A percentile compares a stretch with the other conserved stretches of the same genome.
These are phyloP conservation scores for Metaphire vulgaris DNA, from an alignment of 1,140 invertebrate genomes.

Conservation along the genomic window DNA sequence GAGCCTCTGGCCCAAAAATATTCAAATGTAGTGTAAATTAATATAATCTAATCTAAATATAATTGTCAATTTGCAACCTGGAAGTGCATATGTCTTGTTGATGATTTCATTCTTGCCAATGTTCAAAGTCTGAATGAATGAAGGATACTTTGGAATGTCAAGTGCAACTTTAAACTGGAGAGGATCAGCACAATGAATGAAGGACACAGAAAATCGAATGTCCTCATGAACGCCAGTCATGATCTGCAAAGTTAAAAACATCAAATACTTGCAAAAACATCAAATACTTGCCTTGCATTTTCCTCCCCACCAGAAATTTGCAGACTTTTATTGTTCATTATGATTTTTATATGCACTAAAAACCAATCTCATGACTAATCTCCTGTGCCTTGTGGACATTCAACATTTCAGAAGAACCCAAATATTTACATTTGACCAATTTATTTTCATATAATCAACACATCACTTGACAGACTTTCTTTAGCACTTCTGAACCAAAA, in stretches of 20 bases:
- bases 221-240: not conserved
- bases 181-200: not conserved
- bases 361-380: not conserved
- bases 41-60: not conserved
- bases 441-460: no score
- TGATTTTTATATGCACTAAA: not conserved
- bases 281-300: not conserved
- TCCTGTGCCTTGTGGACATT: not conserved
- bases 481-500: no score
- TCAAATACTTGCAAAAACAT: no score
- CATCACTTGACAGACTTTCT: no score
- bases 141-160: not conserved
- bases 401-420: not conserved
- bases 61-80: not conserved
- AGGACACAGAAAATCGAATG: not conserved
- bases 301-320: not conserved
- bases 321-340: not conserved
- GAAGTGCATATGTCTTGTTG: not conserved
- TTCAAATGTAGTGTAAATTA: no score
- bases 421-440: no score
- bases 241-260: not conserved
- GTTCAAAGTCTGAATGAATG: not conserved
- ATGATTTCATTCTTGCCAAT: not conserved
- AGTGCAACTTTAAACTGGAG: not conserved
- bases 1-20: no score